Evolutionary conservation across 92 coral and sea anemone species (phyloP).

Genomic region (Diadumene lineata): DNA sequence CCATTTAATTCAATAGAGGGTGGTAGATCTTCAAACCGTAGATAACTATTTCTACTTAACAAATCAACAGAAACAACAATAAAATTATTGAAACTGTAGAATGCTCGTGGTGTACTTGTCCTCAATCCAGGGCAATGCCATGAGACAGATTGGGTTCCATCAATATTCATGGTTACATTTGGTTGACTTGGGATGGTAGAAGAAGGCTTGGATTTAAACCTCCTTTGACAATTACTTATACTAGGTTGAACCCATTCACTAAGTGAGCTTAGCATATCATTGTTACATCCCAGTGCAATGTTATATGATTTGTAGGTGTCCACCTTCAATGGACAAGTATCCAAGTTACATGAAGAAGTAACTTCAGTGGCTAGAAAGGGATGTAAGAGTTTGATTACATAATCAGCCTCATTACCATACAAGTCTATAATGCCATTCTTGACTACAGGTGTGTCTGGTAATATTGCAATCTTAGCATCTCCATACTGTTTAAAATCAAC

Average conservation of each 20-base stretch:
- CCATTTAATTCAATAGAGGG: not conserved
- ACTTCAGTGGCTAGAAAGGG: slow-evolving; percentile 24
- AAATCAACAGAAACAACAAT: slow-evolving; percentile 38
- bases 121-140: slow-evolving; percentile 53
- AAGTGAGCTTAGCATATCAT: slow-evolving; percentile 1
- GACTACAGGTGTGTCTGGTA: slow-evolving; percentile 27
- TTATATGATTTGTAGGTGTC: slow-evolving; percentile 24
- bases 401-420: slow-evolving; percentile 58
- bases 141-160: slow-evolving; percentile 27
- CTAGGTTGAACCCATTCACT: slow-evolving; percentile 16
- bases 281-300: slow-evolving; percentile 7
- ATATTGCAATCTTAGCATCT: slow-evolving; percentile 29
- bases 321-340: slow-evolving; percentile 17
- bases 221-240: slow-evolving; percentile 30
- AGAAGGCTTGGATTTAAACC: slow-evolving; percentile 29
- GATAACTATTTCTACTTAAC: not conserved
- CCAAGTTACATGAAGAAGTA: slow-evolving; percentile 24
- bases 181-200: slow-evolving; percentile 17
- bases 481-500: slow-evolving; percentile 24
- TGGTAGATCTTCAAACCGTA: not conserved
- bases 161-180: slow-evolving; percentile 33
- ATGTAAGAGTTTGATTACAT: slow-evolving; percentile 17
- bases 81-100: slow-evolving; percentile 19
- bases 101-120: slow-evolving; percentile 30
- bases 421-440: slow-evolving; percentile 31